Base-by-base conservation (phyloP, 1,140 invertebrate genomes). In the Bathynomus jamesi region DNA sequence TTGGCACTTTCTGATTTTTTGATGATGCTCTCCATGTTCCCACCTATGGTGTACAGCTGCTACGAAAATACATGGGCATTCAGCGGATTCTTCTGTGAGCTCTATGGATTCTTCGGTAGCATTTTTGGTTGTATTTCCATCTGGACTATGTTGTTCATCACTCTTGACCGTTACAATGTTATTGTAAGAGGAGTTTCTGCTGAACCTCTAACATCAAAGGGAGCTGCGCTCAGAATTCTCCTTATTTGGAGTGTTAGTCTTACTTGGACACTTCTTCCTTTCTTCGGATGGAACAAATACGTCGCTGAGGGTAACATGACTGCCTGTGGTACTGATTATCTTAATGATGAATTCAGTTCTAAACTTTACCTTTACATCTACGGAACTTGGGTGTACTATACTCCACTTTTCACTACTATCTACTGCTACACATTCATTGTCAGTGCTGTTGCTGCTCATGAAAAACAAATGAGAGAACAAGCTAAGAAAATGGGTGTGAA, bases 1-100 rank as follows among this genome's bases (percentile, higher is more conserved):
- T 84, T 94, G 77, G 91, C 92, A 11, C 88, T 94, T 81, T 92
- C 90, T 5, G 92, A 95, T 80, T 93, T 95, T 79, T 81, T 89
- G 40, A 94, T 95, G 89, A 77, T 77, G 46, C 24, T 70, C n/a
- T 73, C 74, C 66, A 70, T 71, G 62, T 87, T 89, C 72, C 91
- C 91, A 30, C 85, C 91, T 69, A 93, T 93, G 90, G 87, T 92
- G 32, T 86, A 92, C 71, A 94, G 91, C 82, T 91, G 91, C 81
- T 93, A 76, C 28, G 65, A 65, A 61, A 29, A 62, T 28, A 28
- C 64, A 21, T 77, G 75, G 75, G 29, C 64, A 28, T 77, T 67
- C 86, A 88, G 90, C 67, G 89, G 90, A 32, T 83, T 91, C 69
- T 89, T 91, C 81, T 94, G 92, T 81, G 88, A 93, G 80, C 78